Evolutionary conservation across 1,140 invertebrate genomes (phyloP).

Genomic region (Drosophila tani): DNA sequence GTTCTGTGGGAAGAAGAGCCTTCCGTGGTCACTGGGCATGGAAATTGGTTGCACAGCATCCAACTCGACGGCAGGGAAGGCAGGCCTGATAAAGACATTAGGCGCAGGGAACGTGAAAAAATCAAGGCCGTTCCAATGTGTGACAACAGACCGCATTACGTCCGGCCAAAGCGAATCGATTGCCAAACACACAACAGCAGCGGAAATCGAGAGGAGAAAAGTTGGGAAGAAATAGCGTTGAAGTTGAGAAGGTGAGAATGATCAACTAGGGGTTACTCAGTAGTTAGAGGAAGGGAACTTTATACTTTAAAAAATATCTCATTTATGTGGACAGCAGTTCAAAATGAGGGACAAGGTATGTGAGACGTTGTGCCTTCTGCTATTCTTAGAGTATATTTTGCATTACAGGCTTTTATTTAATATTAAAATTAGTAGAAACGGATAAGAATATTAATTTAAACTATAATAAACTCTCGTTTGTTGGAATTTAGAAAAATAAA

Average conservation of each 20-base stretch:
- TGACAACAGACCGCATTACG: conserved; percentile 64
- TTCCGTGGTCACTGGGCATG: conserved; percentile 38
- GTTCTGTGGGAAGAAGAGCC: conserved; percentile 22
- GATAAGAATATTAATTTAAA: background rate
- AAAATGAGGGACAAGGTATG: background rate
- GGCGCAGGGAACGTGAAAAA: conserved; percentile 43
- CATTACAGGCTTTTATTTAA: background rate
- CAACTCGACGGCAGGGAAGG: conserved; percentile 3
- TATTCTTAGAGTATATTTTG: too few relatives aligned
- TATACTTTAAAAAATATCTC: background rate
- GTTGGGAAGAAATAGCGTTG: conserved; percentile 10
- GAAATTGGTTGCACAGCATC: conserved; percentile 58
- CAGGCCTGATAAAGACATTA: conserved; percentile 67
- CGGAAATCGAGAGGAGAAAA: conserved; percentile 20
- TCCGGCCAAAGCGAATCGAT: conserved; percentile 73
- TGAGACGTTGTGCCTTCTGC: too few relatives aligned
- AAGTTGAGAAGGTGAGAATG: background rate
- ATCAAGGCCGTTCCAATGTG: conserved; percentile 73
- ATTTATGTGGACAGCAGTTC: too few relatives aligned
- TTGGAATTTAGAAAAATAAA: too few relatives aligned
- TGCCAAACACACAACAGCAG: conserved; percentile 43
- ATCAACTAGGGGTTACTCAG: conserved; percentile 15
- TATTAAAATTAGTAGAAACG: background rate
- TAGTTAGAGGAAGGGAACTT: background rate
- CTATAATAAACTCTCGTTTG: too few relatives aligned